Evolutionary conservation across 2,888 invertebrate genomes (phyloP).

Genomic region (Rhorus exstirpatorius): DNA sequence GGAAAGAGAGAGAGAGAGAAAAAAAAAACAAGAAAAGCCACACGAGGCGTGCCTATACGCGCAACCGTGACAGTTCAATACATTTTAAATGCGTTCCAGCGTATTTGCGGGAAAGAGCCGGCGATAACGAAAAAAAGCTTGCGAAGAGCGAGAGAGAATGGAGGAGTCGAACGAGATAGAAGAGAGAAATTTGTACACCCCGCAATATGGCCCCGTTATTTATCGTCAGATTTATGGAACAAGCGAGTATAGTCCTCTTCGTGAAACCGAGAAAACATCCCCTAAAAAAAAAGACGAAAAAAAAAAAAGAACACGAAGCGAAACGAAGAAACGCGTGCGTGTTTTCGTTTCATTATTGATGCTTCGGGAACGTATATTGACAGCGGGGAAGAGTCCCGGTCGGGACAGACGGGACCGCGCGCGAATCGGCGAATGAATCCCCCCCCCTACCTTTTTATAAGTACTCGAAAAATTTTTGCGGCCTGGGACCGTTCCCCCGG

Average conservation of each 20-base stretch:
- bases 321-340: conserved; percentile 66
- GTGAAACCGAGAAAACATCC: conserved; percentile 64
- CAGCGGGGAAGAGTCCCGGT: conserved; percentile 61
- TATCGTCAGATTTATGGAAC: conserved; percentile 86
- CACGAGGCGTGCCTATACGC: conserved; percentile 67
- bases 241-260: conserved; percentile 79
- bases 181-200: conserved; percentile 70
- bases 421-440: conserved; percentile 64
- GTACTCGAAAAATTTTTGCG: conserved; percentile 61
- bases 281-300: conserved; percentile 40
- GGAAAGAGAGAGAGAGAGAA: too few relatives aligned
- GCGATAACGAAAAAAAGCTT: conserved; percentile 56
- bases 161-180: conserved; percentile 61
- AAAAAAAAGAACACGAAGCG: conserved; percentile 38
- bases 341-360: conserved; percentile 78
- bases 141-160: conserved; percentile 26
- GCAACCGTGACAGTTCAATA: conserved; percentile 85
- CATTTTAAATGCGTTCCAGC: conserved; percentile 86
- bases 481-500: conserved; percentile 54
- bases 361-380: conserved; percentile 56
- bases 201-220: conserved; percentile 84
- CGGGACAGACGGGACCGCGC: conserved; percentile 67
- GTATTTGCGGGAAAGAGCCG: conserved; percentile 80
- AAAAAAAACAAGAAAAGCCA: conserved; percentile 71
- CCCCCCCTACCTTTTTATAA: conserved; percentile 10